These are phyloP conservation scores for Xestia rhomboidea DNA, from an alignment of 2,888 invertebrate species.

Conservation along the genomic window DNA sequence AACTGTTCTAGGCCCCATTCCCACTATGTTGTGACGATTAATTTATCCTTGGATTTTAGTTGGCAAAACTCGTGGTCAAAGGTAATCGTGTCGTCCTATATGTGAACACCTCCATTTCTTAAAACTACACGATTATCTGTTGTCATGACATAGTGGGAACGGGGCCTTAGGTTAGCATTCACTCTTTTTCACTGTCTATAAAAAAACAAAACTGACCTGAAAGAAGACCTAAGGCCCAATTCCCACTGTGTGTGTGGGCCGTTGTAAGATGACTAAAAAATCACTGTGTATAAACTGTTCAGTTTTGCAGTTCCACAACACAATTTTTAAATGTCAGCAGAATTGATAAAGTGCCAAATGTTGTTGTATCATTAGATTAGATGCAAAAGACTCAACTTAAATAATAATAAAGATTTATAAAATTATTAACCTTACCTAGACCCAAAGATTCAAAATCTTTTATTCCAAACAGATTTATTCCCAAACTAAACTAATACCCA, in stretches of 20 bases:
- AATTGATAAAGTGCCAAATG: background rate
- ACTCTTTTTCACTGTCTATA: background rate
- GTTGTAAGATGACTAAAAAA: too few species aligned
- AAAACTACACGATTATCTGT: too few species aligned
- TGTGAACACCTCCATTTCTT: too few species aligned
- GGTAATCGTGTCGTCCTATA: too few species aligned
- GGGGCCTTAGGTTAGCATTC: background rate
- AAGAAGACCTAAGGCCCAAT: background rate
- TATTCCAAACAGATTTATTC: slow-evolving; percentile 22
- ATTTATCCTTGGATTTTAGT: too few species aligned
- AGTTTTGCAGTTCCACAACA: background rate
- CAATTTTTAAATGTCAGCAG: background rate
- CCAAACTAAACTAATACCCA: slow-evolving; percentile 27
- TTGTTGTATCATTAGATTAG: slow-evolving; percentile 2
- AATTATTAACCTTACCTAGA: slow-evolving; percentile 19
- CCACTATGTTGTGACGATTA: too few species aligned
- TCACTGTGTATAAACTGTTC: background rate
- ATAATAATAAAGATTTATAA: slow-evolving; percentile 13
- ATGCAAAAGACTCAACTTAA: slow-evolving; percentile 9
- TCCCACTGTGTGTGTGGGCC: too few species aligned
- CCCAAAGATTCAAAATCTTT: slow-evolving; percentile 15
- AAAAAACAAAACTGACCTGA: background rate
- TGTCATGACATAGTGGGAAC: too few species aligned
- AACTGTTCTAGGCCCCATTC: too few species aligned
- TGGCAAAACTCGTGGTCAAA: too few species aligned